Conservation (phyloP, 1,140 invertebrate genomes). For the Apocrypta bakeri region DNA sequence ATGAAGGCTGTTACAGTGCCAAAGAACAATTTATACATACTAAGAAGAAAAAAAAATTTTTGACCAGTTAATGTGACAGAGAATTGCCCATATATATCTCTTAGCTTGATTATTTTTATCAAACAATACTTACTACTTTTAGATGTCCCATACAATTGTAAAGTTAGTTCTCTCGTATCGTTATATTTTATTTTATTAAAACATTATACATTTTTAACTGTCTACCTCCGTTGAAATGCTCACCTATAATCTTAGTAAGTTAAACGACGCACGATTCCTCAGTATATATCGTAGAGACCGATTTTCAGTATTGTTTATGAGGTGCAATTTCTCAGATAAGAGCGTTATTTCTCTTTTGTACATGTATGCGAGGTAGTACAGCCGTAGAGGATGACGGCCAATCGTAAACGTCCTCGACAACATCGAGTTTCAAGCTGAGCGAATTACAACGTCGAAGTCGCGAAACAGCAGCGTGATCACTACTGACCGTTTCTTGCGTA, state of each 20-base stretch:
- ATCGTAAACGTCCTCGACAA: slow-evolving; percentile 18
- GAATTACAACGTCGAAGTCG: not conserved
- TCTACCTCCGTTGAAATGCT: not conserved
- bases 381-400: not conserved
- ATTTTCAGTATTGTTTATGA: slow-evolving; percentile 23
- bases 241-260: not conserved
- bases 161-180: too few species aligned
- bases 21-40: too few species aligned
- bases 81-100: too few species aligned
- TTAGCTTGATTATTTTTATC: too few species aligned
- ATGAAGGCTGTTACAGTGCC: too few species aligned
- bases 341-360: slow-evolving; percentile 3
- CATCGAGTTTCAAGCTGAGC: not conserved
- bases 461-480: not conserved
- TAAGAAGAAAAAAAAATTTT: too few species aligned
- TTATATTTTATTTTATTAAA: too few species aligned
- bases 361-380: not conserved
- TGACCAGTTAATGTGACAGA: too few species aligned
- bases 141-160: too few species aligned
- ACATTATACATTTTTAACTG: too few species aligned
- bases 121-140: too few species aligned
- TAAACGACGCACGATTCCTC: too few species aligned
- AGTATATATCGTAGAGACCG: not conserved
- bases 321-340: slow-evolving; percentile 33
- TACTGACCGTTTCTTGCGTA: not conserved